Conservation (phyloP, 2,797 vertebrate genomes). For the Danio aesculapii region DNA sequence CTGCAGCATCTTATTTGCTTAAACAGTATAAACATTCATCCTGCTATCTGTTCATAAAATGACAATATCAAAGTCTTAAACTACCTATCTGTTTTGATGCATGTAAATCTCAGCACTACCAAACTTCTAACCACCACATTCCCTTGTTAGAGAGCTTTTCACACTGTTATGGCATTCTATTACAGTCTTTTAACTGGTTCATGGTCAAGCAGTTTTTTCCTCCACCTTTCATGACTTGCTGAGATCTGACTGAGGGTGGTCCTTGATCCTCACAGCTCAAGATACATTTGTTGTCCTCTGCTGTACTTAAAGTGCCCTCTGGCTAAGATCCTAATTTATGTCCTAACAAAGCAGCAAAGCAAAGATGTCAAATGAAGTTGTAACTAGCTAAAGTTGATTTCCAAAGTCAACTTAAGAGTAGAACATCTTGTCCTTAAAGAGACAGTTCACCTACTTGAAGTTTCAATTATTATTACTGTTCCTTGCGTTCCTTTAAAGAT, state of each 20-base stretch:
- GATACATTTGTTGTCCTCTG: conserved; percentile 34
- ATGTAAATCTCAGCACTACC: background rate
- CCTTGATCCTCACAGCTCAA: conserved; percentile 37
- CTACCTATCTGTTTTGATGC: background rate
- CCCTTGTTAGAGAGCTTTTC: background rate
- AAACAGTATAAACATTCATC: no score
- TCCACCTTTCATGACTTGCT: conserved; percentile 12
- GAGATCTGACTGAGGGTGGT: conserved; percentile 20
- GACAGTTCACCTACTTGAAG: background rate
- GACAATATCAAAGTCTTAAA: background rate
- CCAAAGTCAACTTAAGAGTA: background rate
- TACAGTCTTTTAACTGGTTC: background rate
- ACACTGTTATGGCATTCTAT: background rate
- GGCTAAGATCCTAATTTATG: conserved; percentile 20
- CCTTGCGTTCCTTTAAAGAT: background rate
- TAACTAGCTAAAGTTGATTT: conserved; percentile 1
- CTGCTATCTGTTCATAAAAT: background rate
- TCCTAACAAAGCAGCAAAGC: background rate
- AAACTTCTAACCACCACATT: background rate
- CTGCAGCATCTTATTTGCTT: no score
- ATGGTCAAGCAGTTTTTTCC: conserved; percentile 14
- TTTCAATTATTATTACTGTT: background rate
- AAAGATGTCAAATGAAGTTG: background rate
- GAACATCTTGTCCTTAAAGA: conserved; percentile 12
- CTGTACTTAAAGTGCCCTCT: conserved; percentile 31